phyloP scores from a whole-genome alignment of 2,888 invertebrate species.

The Callosobruchus maculatus region DNA sequence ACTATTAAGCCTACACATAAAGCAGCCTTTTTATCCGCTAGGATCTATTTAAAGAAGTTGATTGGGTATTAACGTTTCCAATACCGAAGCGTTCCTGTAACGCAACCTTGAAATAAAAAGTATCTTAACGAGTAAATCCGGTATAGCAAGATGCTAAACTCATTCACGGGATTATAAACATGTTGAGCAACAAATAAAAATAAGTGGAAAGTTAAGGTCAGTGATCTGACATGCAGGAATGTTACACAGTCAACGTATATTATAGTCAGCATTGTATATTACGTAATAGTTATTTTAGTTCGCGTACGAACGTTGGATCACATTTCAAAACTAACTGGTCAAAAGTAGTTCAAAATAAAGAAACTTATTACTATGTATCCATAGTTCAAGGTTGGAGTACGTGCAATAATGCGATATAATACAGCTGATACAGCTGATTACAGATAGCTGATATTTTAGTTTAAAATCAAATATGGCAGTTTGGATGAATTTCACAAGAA shows the following conservation, averaged over 20 bases:
- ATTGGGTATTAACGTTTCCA: not conserved
- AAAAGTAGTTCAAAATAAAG: not conserved
- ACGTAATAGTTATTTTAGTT: not conserved
- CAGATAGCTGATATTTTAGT: too few species aligned
- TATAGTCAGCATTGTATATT: not conserved
- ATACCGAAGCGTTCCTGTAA: not conserved
- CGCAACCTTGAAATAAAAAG: not conserved
- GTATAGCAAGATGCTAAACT: conserved; percentile 12
- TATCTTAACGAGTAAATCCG: conserved; percentile 9
- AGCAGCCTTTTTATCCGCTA: too few species aligned
- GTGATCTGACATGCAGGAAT: conserved; percentile 10
- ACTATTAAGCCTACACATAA: too few species aligned
- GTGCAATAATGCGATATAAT: too few species aligned
- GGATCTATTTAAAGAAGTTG: not conserved
- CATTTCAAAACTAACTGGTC: not conserved
- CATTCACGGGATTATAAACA: conserved; percentile 10
- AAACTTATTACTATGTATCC: not conserved
- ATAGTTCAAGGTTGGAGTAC: not conserved
- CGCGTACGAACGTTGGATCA: not conserved
- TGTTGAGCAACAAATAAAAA: conserved; percentile 10
- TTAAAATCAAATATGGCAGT: too few species aligned
- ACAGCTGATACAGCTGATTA: too few species aligned
- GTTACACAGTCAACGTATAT: not conserved
- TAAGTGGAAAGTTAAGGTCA: conserved; percentile 15
- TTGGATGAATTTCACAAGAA: too few species aligned